Evolutionary conservation across 2,797 vertebrate genomes (phyloP).

Genomic region (Schizopygopsis pylzovi): DNA sequence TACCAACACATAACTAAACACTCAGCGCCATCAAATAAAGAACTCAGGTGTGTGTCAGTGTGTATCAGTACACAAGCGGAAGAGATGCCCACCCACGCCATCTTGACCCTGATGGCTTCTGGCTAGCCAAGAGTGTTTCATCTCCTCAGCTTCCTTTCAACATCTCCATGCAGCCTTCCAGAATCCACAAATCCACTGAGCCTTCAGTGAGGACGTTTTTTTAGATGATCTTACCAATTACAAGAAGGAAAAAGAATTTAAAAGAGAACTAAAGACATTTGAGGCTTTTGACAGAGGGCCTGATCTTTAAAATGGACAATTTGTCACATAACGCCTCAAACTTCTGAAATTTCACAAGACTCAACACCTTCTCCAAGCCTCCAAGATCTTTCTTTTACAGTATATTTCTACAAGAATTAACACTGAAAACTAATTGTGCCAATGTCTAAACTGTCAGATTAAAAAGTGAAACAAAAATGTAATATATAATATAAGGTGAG

Average conservation of each 20-base stretch:
- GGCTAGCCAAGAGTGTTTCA: conserved; percentile 60
- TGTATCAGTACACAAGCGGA: conserved; percentile 41
- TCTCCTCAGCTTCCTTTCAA: conserved; percentile 62
- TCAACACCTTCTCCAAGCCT: not conserved
- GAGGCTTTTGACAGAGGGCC: not conserved
- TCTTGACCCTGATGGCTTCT: conserved; percentile 65
- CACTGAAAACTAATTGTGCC: not conserved
- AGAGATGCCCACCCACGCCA: conserved; percentile 65
- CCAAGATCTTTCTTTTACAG: not conserved
- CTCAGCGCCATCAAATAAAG: not conserved
- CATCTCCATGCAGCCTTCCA: conserved; percentile 34
- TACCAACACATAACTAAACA: conserved; percentile 18
- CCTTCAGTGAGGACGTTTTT: conserved; percentile 58
- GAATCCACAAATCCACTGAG: conserved; percentile 58
- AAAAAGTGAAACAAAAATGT: not conserved
- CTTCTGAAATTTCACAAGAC: not conserved
- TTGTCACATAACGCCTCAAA: not conserved
- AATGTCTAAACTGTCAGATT: not conserved
- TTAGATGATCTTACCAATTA: conserved; percentile 33
- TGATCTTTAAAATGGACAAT: not conserved
- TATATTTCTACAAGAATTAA: not conserved
- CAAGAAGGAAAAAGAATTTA: conserved; percentile 47
- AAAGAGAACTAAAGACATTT: not conserved
- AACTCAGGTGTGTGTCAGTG: conserved; percentile 22
- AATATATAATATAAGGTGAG: no score